Conservation (phyloP, 2,888 invertebrate genomes). For the Branchellion lobata region DNA sequence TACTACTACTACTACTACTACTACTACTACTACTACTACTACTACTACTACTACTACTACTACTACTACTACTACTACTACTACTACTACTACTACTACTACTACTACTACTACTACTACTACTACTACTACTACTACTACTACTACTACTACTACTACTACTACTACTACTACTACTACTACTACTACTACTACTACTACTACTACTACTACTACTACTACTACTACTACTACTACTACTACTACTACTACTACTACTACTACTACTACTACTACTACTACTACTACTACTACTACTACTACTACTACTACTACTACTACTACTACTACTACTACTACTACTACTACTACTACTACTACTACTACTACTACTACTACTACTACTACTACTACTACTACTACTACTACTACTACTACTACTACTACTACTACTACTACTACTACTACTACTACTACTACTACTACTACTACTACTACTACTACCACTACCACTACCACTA, state of each 20-base stretch:
- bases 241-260: not conserved
- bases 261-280: constrained; percentile 26
- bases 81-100: constrained; percentile 29
- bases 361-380: not conserved
- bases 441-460: constrained; percentile 27
- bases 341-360: constrained; percentile 27
- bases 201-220: constrained; percentile 10
- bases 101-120: constrained; percentile 29
- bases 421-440: constrained; percentile 29
- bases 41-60: constrained; percentile 29
- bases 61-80: constrained; percentile 29
- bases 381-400: not conserved
- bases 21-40: constrained; percentile 29
- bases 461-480: constrained; percentile 2
- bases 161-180: constrained; percentile 29
- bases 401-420: constrained; percentile 27
- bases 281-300: constrained; percentile 29
- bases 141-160: constrained; percentile 29
- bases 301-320: constrained; percentile 29
- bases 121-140: constrained; percentile 29
- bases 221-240: constrained; percentile 10
- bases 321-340: constrained; percentile 29
- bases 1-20: constrained; percentile 29
- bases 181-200: constrained; percentile 23
- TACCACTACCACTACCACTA: not conserved